A percentile compares a stretch with the other conserved stretches of the same genome.
Conservation (phyloP, 2,797 vertebrate genomes). For the Kryptolebias ocellatus region DNA sequence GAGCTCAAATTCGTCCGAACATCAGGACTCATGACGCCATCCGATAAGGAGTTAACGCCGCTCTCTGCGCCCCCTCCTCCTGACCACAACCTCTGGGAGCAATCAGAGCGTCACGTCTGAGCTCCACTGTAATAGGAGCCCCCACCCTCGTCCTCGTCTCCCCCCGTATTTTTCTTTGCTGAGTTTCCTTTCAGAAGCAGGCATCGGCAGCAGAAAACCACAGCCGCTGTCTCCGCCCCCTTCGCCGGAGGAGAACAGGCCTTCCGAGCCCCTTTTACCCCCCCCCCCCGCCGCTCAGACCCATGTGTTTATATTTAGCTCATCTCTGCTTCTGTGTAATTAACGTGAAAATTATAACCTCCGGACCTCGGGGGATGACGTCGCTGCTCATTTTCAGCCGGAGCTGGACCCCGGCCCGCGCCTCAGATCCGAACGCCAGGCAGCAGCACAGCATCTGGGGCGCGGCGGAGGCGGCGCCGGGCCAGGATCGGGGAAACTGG, state of each 20-base stretch:
- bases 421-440: slow-evolving; percentile 48
- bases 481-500: slow-evolving; percentile 43
- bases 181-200: slow-evolving; percentile 65
- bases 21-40: slow-evolving; percentile 68
- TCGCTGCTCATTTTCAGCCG: slow-evolving; percentile 61
- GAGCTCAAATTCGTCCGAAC: slow-evolving; percentile 26
- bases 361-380: slow-evolving; percentile 59
- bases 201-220: slow-evolving; percentile 65
- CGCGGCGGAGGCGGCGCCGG: slow-evolving; percentile 50
- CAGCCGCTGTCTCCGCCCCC: slow-evolving; percentile 48
- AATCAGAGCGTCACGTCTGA: slow-evolving; percentile 76
- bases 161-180: slow-evolving; percentile 53
- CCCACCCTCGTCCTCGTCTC: slow-evolving; percentile 27
- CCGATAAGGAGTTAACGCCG: slow-evolving; percentile 63
- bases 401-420: slow-evolving; percentile 29
- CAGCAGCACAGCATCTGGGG: slow-evolving; percentile 54
- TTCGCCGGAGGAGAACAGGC: slow-evolving; percentile 33
- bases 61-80: slow-evolving; percentile 32
- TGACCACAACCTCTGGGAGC: slow-evolving; percentile 78
- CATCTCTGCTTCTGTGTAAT: slow-evolving; percentile 75
- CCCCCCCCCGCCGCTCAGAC: slow-evolving; percentile 29
- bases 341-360: slow-evolving; percentile 82
- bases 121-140: slow-evolving; percentile 64
- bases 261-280: slow-evolving; percentile 30
- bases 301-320: slow-evolving; percentile 76